Evolutionary conservation across 64 coral and sea anemone genomes (phyloP).

Genomic region (Acropora yongei): DNA sequence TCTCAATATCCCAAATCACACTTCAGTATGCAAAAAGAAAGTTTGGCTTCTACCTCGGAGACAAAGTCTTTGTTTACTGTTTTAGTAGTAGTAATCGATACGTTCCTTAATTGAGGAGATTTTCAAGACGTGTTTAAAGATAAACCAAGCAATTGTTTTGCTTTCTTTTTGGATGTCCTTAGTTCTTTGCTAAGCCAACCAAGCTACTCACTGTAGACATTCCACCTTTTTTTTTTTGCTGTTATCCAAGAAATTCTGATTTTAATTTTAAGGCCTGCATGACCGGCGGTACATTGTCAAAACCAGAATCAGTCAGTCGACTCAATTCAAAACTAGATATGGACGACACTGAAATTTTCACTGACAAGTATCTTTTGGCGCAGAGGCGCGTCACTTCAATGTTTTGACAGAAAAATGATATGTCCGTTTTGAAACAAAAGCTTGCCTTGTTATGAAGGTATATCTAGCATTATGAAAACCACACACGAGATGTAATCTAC

Average conservation of each 20-base stretch:
- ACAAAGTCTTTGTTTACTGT: background rate
- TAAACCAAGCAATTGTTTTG: slow-evolving; percentile 2
- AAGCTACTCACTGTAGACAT: too few relatives aligned
- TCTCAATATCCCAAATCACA: background rate
- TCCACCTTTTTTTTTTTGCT: background rate
- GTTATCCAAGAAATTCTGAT: background rate
- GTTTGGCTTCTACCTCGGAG: background rate
- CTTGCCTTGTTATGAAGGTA: background rate
- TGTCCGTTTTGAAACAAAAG: background rate
- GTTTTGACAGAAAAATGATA: slow-evolving; percentile 5
- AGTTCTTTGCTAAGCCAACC: background rate
- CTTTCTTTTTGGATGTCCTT: background rate
- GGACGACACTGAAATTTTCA: background rate
- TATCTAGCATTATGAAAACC: background rate
- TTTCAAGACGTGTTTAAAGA: slow-evolving; percentile 44
- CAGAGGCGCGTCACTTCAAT: background rate
- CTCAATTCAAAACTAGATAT: too few relatives aligned
- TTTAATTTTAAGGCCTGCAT: background rate
- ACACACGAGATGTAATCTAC: slow-evolving; percentile 1
- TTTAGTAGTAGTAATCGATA: background rate
- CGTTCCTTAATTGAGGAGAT: background rate
- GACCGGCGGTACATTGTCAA: too few relatives aligned
- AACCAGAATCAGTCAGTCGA: background rate
- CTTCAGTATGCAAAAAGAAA: background rate
- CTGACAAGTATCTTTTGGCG: background rate